Evolutionary conservation across 2,113 vertebrate genomes (phyloP), one percentile per base, ranked within the genome.

Genomic region (Boleophthalmus pectinirostris): DNA sequence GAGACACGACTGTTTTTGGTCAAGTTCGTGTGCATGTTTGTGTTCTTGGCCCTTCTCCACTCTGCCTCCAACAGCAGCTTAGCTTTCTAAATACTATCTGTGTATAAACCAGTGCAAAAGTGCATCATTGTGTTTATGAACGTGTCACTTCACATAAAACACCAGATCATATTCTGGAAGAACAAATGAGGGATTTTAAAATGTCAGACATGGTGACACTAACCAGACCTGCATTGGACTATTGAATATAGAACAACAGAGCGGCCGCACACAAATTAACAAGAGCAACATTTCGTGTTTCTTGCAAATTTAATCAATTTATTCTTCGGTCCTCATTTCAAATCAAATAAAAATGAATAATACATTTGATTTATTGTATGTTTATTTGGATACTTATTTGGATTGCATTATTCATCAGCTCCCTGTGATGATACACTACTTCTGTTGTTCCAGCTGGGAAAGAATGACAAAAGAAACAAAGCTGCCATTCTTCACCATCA

Each of bases 1-100:
- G 61, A 61, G 72, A 18, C 66, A 54, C 80, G 68, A 64, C 68
- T 77, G 76, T 74, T 87, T 85, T 79, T 83, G 87, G 75, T 85
- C 75, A 87, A 77, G 67, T 73, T 75, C 66, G 61, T 25, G 35
- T 70, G 54, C 60, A 68, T 72, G 58, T 63, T n/a, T 81, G 20
- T 18, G n/a, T 65, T 7, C 0, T 24, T 58, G 73, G 20, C 29
- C 49, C 14, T 54, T 35, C 66, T 20, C 68, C 47, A 58, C 68
- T 1, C 43, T 56, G 46, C 20, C 46, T 60, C 29, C 49, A 68
- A 25, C n/a, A 58, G 45, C n/a, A 18, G 51, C 58, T 51, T 57
- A 24, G 21, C 69, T 18, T 45, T 63, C 38, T 63, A 23, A 51
- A 79, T 46, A 80, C 58, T 25, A 33, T 53, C 18, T 53, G 4